These are phyloP conservation scores for Doris montereyensis DNA, from an alignment of 2,888 invertebrate species.

Conservation along the genomic window DNA sequence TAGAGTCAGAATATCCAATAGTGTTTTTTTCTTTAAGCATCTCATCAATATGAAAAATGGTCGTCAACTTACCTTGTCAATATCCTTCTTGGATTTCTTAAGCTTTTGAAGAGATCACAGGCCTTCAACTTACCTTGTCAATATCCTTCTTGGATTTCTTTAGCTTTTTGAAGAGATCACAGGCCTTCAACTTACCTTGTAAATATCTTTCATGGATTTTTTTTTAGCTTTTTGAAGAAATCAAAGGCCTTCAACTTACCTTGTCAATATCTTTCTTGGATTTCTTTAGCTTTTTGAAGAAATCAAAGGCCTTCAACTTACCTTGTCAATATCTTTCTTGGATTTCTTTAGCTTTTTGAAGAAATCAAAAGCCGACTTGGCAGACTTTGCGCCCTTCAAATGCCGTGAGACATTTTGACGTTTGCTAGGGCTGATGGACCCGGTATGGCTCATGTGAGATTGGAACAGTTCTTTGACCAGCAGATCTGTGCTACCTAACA, in stretches of 20 bases:
- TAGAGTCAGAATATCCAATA: too few species aligned
- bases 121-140: too few species aligned
- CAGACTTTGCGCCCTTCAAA: constrained; percentile 42
- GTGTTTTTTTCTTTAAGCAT: too few species aligned
- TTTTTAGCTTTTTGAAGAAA: too few species aligned
- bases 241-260: too few species aligned
- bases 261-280: constrained; percentile 49
- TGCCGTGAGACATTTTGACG: constrained; percentile 49
- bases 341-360: constrained; percentile 54
- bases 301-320: too few species aligned
- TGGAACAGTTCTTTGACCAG: constrained; percentile 64
- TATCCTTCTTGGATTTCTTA: too few species aligned
- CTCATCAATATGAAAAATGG: too few species aligned
- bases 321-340: constrained; percentile 48
- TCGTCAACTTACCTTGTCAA: too few species aligned
- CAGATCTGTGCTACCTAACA: constrained; percentile 59
- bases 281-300: constrained; percentile 55
- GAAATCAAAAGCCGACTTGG: constrained; percentile 58
- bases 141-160: constrained; percentile 49
- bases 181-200: too few species aligned
- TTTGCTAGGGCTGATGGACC: constrained; percentile 60
- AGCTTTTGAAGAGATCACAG: too few species aligned
- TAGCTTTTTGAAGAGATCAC: constrained; percentile 60
- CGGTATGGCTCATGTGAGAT: constrained; percentile 55
- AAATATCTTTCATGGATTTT: too few species aligned